Conservation (phyloP, 2,113 vertebrate species). For the Isichthys henryi region DNA sequence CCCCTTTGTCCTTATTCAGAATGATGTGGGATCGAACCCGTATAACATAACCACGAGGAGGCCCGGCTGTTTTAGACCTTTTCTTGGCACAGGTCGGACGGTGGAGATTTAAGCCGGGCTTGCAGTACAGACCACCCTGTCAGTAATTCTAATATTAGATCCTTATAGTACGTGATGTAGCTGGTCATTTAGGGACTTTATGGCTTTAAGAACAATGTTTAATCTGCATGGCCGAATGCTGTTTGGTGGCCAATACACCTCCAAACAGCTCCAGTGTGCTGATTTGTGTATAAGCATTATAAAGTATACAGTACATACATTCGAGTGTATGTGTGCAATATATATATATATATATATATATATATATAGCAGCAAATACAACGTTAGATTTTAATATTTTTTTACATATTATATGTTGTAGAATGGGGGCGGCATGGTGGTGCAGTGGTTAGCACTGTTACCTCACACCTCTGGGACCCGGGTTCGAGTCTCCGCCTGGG, state of each 20-base stretch:
- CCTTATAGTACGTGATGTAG: neutral
- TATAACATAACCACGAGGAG: too few relatives aligned
- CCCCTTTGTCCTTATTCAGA: neutral
- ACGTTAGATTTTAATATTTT: too few relatives aligned
- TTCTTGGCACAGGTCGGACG: neutral
- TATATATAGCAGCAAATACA: neutral
- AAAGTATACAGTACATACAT: too few relatives aligned
- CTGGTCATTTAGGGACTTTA: neutral
- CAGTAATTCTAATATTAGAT: neutral
- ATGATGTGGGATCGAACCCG: neutral
- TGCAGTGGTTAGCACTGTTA: too few relatives aligned
- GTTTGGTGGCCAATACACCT: neutral
- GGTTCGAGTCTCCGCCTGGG: too few relatives aligned
- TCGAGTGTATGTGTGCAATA: neutral
- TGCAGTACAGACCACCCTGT: neutral
- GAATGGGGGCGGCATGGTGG: too few relatives aligned
- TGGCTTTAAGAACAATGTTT: neutral
- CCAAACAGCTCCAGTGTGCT: neutral
- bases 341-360: neutral
- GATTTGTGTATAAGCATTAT: neutral
- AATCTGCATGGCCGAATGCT: neutral
- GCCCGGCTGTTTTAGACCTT: neutral
- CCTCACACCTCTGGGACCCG: too few relatives aligned
- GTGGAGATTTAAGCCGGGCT: neutral
- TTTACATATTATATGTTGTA: too few relatives aligned